phyloP scores from a whole-genome alignment of 2,113 vertebrate species.

The Nerophis ophidion region DNA sequence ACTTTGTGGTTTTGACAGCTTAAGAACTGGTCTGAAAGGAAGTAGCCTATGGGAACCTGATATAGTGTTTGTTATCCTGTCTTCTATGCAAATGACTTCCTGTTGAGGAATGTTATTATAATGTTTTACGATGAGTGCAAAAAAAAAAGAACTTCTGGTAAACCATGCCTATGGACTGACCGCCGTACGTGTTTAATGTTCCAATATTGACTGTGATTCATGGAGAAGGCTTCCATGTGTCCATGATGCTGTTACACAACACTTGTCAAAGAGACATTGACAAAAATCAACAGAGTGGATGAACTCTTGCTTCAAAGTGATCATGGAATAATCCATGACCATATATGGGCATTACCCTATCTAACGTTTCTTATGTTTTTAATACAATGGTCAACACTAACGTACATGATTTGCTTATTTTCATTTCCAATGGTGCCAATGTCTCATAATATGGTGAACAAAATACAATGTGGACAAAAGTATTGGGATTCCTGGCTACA shows the following conservation, averaged over 20 bases:
- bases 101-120: constrained; percentile 9
- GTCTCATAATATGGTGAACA: background rate
- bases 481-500: background rate
- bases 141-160: constrained; percentile 11
- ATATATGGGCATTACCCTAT: background rate
- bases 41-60: no score
- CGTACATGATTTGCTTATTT: background rate
- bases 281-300: background rate
- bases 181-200: constrained; percentile 11
- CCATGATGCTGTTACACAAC: background rate
- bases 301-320: background rate
- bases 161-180: constrained; percentile 12
- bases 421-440: background rate
- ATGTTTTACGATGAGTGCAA: background rate
- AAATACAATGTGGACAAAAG: background rate
- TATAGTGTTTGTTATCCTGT: background rate
- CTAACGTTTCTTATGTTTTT: background rate
- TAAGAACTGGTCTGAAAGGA: no score
- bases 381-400: background rate
- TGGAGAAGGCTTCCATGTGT: background rate
- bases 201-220: background rate
- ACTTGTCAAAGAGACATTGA: background rate
- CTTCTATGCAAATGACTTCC: background rate
- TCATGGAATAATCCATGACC: background rate
- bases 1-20: no score